A percentile compares a stretch with the other conserved stretches of the same genome.
Evolutionary conservation across 2,113 vertebrate species (phyloP).

Genomic region (Symphodus melops): DNA sequence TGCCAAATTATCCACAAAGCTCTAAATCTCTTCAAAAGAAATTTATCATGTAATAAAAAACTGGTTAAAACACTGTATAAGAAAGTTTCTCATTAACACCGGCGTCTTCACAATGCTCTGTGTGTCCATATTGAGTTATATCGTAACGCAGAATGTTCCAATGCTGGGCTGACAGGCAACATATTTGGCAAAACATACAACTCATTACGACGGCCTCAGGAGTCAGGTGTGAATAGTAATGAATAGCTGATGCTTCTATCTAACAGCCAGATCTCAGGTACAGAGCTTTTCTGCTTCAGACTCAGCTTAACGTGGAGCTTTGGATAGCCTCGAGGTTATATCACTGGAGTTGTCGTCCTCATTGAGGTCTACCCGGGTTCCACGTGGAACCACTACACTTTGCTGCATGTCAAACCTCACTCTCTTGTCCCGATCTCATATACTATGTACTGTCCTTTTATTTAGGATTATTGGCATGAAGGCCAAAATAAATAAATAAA

Average conservation of each 20-base stretch:
- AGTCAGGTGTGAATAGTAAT: neutral
- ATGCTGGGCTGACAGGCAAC: neutral
- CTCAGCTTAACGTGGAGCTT: neutral
- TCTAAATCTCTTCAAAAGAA: neutral
- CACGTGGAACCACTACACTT: too few species aligned
- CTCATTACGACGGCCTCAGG: neutral
- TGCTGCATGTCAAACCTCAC: too few species aligned
- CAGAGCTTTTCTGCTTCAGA: neutral
- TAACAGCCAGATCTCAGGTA: neutral
- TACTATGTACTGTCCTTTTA: too few species aligned
- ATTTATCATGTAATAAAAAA: neutral
- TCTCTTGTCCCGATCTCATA: too few species aligned
- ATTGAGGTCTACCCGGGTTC: too few species aligned
- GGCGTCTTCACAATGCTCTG: too few species aligned
- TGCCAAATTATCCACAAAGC: neutral
- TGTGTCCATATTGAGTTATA: neutral
- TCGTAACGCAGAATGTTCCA: neutral
- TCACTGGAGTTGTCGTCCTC: too few species aligned
- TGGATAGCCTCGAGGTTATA: too few species aligned
- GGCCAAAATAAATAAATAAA: too few species aligned
- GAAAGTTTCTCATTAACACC: neutral
- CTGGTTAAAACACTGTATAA: neutral
- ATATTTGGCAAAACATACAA: neutral
- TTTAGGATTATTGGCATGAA: too few species aligned
- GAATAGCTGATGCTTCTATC: neutral